Percentiles rank a stretch among this genome's conserved stretches.
phyloP scores from a whole-genome alignment of 2,113 vertebrate genomes.

The Hemiprocne comata region DNA sequence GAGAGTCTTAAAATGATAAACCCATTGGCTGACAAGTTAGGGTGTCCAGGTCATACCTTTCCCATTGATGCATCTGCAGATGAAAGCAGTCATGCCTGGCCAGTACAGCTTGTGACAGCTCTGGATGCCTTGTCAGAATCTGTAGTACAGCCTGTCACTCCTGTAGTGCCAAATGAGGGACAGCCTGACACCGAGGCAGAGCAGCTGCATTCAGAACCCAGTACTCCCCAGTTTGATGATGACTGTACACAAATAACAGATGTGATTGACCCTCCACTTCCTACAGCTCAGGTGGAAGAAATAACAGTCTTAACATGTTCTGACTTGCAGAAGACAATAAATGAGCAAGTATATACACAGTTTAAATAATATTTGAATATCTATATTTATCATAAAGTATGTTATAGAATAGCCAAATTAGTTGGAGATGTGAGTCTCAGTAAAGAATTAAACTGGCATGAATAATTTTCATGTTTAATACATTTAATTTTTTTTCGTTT shows the following conservation, averaged over 20 bases:
- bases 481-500: background rate
- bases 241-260: conserved; percentile 48
- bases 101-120: conserved; percentile 23
- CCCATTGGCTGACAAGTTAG: background rate
- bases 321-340: background rate
- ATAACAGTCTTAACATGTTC: background rate
- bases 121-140: conserved; percentile 43
- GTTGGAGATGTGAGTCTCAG: background rate
- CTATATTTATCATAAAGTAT: background rate
- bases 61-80: background rate
- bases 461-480: background rate
- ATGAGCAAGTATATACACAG: conserved; percentile 27
- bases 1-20: background rate
- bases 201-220: background rate
- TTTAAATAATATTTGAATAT: background rate
- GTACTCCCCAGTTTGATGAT: background rate
- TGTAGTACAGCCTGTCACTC: background rate
- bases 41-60: background rate
- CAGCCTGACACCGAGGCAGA: background rate
- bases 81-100: conserved; percentile 16
- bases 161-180: background rate
- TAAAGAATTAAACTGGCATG: background rate
- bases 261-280: background rate
- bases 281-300: background rate
- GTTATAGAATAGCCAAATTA: background rate